Conservation (phyloP, 2,113 vertebrate genomes). For the Phalacrocorax aristotelis region DNA sequence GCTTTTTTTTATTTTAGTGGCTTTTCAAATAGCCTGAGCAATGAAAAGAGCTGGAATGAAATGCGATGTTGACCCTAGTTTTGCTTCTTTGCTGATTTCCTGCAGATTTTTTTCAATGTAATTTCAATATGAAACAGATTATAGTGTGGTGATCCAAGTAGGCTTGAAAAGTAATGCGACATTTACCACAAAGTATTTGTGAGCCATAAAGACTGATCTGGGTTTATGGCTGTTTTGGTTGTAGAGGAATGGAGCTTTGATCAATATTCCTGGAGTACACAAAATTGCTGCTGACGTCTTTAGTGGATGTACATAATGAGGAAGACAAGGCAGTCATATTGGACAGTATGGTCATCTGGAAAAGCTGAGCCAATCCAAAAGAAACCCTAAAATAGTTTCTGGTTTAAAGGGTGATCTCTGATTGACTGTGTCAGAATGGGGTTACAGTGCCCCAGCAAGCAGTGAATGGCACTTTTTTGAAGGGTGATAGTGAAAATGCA, state of each 20-base stretch:
- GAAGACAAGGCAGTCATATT: neutral
- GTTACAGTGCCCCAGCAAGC: neutral
- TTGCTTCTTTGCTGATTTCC: constrained; percentile 37
- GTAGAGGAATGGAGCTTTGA: neutral
- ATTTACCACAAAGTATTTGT: neutral
- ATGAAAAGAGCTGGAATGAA: constrained; percentile 1
- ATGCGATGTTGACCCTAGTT: neutral
- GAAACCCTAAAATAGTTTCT: neutral
- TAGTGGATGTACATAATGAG: neutral
- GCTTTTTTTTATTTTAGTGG: neutral
- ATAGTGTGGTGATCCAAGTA: neutral
- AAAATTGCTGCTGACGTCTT: neutral
- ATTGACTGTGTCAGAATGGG: neutral
- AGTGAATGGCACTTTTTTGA: neutral
- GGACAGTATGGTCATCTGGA: neutral
- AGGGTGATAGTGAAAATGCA: neutral
- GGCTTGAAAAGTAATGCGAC: neutral
- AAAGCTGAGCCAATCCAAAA: neutral
- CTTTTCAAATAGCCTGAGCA: neutral
- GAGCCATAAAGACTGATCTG: neutral
- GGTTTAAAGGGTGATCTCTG: neutral
- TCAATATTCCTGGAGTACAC: neutral
- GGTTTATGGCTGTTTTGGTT: neutral
- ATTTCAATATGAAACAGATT: constrained; percentile 53
- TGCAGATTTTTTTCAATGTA: constrained; percentile 31